These are phyloP conservation scores for Lampris megalopsis DNA, from an alignment of 2,113 vertebrate genomes.

Conservation along the genomic window DNA sequence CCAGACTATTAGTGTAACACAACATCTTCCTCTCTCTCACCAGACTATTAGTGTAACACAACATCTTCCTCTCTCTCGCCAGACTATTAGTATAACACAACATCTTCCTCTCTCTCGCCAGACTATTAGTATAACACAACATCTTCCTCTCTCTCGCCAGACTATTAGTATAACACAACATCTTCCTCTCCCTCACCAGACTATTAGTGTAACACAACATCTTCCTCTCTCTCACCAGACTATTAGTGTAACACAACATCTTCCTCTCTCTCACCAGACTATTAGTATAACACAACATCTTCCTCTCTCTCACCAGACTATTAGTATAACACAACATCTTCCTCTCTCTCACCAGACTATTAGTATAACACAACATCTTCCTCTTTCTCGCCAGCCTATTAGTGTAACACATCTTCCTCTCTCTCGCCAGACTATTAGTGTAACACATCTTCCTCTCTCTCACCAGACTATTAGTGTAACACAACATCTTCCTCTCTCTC, in stretches of 20 bases:
- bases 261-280: slow-evolving; percentile 44
- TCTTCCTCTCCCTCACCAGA: slow-evolving; percentile 37
- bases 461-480: slow-evolving; percentile 12
- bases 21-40: slow-evolving; percentile 31
- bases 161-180: neutral
- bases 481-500: slow-evolving; percentile 26
- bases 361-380: neutral
- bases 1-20: slow-evolving; percentile 13
- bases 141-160: slow-evolving; percentile 36
- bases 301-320: slow-evolving; percentile 45
- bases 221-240: slow-evolving; percentile 39
- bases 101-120: slow-evolving; percentile 33
- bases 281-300: too few relatives aligned
- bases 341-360: slow-evolving; percentile 45
- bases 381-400: slow-evolving; percentile 42
- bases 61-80: slow-evolving; percentile 46
- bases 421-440: slow-evolving; percentile 24
- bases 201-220: neutral
- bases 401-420: slow-evolving; percentile 11
- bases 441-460: slow-evolving; percentile 26
- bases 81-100: slow-evolving; percentile 1
- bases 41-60: slow-evolving; percentile 39
- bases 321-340: too few relatives aligned
- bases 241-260: neutral
- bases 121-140: neutral